Evolutionary conservation across 2,888 invertebrate genomes (phyloP).

Genomic region (Shargacucullia verbasci): DNA sequence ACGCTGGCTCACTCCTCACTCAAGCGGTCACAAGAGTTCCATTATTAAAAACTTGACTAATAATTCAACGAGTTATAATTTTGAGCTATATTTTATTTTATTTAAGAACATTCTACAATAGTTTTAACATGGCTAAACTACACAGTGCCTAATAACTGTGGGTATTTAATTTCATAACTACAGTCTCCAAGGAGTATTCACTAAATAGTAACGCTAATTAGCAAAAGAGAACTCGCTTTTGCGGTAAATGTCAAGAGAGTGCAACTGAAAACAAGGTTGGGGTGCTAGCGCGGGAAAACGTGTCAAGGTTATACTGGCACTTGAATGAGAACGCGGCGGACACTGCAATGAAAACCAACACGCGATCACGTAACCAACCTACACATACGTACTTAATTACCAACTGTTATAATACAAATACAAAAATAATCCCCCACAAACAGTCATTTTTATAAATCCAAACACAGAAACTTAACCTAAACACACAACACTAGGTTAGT

Average conservation of each 20-base stretch:
- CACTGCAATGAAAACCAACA: slow-evolving; percentile 73
- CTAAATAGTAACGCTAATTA: slow-evolving; percentile 67
- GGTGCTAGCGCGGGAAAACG: slow-evolving; percentile 84
- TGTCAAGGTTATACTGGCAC: slow-evolving; percentile 85
- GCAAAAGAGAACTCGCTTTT: slow-evolving; percentile 71
- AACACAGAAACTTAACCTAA: slow-evolving; percentile 67
- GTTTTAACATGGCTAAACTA: slow-evolving; percentile 36
- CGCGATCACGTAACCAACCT: slow-evolving; percentile 61
- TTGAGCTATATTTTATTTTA: slow-evolving; percentile 37
- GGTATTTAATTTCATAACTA: slow-evolving; percentile 33
- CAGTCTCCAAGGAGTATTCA: slow-evolving; percentile 35
- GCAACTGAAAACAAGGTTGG: slow-evolving; percentile 84
- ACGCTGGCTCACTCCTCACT: slow-evolving; percentile 61
- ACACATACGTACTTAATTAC: slow-evolving; percentile 51
- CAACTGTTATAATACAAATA: slow-evolving; percentile 39
- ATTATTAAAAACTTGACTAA: slow-evolving; percentile 59
- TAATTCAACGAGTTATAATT: slow-evolving; percentile 39
- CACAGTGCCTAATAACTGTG: slow-evolving; percentile 22
- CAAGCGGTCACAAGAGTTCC: slow-evolving; percentile 72
- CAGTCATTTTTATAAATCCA: slow-evolving; percentile 44
- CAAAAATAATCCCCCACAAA: slow-evolving; percentile 44
- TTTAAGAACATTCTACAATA: slow-evolving; percentile 38
- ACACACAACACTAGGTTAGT: slow-evolving; percentile 68
- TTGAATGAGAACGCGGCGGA: slow-evolving; percentile 75
- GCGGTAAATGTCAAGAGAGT: slow-evolving; percentile 83